Percentiles rank a stretch among this genome's conserved stretches.
Conservation (phyloP, 2,797 vertebrate genomes). For the Brachymystax lenok region DNA sequence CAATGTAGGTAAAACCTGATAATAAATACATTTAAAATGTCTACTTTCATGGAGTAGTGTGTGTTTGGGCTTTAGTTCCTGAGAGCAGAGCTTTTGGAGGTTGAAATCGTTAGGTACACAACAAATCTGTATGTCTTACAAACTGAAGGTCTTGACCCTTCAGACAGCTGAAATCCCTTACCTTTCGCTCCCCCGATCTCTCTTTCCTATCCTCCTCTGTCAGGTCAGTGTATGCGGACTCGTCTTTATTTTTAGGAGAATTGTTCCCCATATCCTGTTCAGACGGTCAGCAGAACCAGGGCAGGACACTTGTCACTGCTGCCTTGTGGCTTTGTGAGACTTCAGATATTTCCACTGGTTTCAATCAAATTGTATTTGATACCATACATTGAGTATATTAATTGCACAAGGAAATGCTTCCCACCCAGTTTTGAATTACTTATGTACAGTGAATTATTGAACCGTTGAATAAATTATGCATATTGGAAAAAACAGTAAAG, state of each 20-base stretch:
- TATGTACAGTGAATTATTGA: too few species aligned
- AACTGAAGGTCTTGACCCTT: constrained; percentile 33
- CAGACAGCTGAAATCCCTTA: constrained; percentile 19
- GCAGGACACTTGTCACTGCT: not conserved
- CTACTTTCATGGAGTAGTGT: not conserved
- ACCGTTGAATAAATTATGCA: not conserved
- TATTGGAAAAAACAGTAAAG: not conserved
- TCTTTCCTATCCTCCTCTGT: constrained; percentile 21
- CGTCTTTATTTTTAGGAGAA: constrained; percentile 62
- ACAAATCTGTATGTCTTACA: constrained; percentile 5
- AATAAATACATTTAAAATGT: not conserved
- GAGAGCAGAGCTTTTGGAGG: not conserved
- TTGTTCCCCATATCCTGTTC: constrained; percentile 68
- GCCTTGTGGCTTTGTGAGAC: not conserved
- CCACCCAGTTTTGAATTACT: too few species aligned
- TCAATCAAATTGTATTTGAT: not conserved
- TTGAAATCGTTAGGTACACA: constrained; percentile 2
- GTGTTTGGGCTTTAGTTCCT: not conserved
- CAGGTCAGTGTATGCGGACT: constrained; percentile 55
- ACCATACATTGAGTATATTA: not conserved
- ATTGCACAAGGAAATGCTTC: too few species aligned
- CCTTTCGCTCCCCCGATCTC: not conserved
- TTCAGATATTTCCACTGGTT: not conserved
- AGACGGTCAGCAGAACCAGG: constrained; percentile 64
- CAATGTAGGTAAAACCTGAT: not conserved